These are phyloP conservation scores for Champsocephalus gunnari DNA, from an alignment of 2,797 vertebrate genomes.

Conservation along the genomic window DNA sequence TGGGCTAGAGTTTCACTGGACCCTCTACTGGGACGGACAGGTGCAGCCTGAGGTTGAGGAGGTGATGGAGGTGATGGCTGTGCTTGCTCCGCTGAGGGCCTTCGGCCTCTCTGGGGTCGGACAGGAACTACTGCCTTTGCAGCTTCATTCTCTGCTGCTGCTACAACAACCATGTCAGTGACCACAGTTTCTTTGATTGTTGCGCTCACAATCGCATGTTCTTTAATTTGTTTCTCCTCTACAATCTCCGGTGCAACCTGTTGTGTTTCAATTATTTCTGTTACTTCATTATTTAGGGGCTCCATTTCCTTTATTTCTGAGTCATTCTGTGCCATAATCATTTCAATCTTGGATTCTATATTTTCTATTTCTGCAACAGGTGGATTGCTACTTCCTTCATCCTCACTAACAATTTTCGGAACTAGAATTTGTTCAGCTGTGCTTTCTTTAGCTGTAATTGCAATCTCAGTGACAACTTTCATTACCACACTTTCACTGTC, in stretches of 20 bases:
- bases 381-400: conserved; percentile 22
- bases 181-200: conserved; percentile 60
- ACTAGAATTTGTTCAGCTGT: conserved; percentile 34
- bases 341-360: conserved; percentile 38
- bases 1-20: conserved; percentile 69
- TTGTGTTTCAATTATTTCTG: conserved; percentile 43
- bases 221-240: conserved; percentile 45
- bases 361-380: conserved; percentile 20
- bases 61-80: conserved; percentile 55
- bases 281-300: conserved; percentile 37
- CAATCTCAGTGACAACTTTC: conserved; percentile 39
- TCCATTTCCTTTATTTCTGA: conserved; percentile 41
- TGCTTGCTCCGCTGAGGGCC: conserved; percentile 66
- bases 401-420: conserved; percentile 30
- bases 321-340: conserved; percentile 29
- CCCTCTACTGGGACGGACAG: conserved; percentile 58
- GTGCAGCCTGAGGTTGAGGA: conserved; percentile 64
- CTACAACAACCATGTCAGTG: conserved; percentile 46
- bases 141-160: conserved; percentile 39
- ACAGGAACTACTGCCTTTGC: conserved; percentile 70
- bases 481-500: conserved; percentile 32
- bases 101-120: conserved; percentile 78
- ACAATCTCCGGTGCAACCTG: conserved; percentile 14
- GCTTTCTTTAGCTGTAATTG: conserved; percentile 33
- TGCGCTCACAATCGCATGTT: conserved; percentile 44